Evolutionary conservation across 2,888 invertebrate species (phyloP).

Genomic region (Scaptomyza flava): DNA sequence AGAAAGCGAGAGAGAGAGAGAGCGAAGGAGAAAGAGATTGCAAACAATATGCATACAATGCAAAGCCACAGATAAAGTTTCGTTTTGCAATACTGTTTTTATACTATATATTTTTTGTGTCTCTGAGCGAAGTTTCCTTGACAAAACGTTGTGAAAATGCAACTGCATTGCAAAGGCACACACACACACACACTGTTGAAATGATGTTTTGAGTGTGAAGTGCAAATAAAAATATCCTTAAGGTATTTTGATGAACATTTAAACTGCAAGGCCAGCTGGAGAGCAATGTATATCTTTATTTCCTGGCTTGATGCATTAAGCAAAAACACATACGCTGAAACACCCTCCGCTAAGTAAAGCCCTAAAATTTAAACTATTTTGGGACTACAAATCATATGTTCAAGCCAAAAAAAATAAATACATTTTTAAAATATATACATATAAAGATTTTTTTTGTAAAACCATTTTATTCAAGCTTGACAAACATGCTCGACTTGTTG

Average conservation of each 20-base stretch:
- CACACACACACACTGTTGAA: not conserved
- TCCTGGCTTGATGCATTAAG: not conserved
- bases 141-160: slow-evolving; percentile 49
- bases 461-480: no score
- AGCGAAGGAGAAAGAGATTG: slow-evolving; percentile 13
- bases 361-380: no score
- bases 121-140: slow-evolving; percentile 46
- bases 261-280: slow-evolving; percentile 19
- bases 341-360: no score
- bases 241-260: slow-evolving; percentile 58
- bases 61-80: slow-evolving; percentile 72
- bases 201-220: slow-evolving; percentile 18
- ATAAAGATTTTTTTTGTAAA: no score
- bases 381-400: no score
- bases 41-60: slow-evolving; percentile 73
- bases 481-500: no score
- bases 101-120: slow-evolving; percentile 9
- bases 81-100: slow-evolving; percentile 24
- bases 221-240: slow-evolving; percentile 60
- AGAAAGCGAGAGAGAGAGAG: not conserved
- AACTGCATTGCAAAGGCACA: slow-evolving; percentile 33
- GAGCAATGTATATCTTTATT: not conserved
- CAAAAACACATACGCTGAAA: no score
- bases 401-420: no score
- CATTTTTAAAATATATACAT: no score